Conservation (phyloP, 1,140 invertebrate species). For the Radopholus similis region DNA sequence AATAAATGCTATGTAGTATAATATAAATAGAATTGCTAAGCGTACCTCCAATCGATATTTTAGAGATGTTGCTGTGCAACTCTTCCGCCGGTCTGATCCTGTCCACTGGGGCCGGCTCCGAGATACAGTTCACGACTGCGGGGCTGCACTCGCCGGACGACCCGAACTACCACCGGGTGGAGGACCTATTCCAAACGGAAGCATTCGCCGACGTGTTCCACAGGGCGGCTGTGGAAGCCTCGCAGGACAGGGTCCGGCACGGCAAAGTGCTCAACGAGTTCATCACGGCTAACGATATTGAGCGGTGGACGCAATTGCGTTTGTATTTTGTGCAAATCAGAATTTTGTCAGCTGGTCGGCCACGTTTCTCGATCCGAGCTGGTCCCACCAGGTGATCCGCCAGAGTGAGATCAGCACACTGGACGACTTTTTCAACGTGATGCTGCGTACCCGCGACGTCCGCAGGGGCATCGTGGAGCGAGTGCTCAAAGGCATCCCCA, state of each 20-base stretch:
- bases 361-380: constrained; percentile 56
- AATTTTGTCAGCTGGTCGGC: constrained; percentile 49
- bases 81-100: constrained; percentile 53
- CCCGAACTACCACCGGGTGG: constrained; percentile 45
- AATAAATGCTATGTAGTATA: too few species aligned
- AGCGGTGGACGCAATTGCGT: constrained; percentile 26
- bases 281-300: constrained; percentile 58
- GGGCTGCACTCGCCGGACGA: constrained; percentile 50
- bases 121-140: constrained; percentile 57
- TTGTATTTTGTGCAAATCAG: too few species aligned
- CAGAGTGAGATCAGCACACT: constrained; percentile 43
- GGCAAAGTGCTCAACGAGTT: constrained; percentile 52
- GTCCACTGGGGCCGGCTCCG: constrained; percentile 56
- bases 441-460: constrained; percentile 56
- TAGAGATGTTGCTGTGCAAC: constrained; percentile 60
- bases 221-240: constrained; percentile 47
- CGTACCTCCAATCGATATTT: too few species aligned
- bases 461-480: constrained; percentile 58
- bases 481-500: constrained; percentile 57
- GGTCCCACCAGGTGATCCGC: constrained; percentile 58
- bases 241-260: constrained; percentile 43
- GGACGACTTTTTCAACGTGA: constrained; percentile 53
- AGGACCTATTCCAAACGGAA: constrained; percentile 51
- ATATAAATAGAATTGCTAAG: too few species aligned
- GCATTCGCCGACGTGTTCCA: constrained; percentile 55